Conservation (phyloP, 2,113 vertebrate species). For the Phyllostomus hastatus region DNA sequence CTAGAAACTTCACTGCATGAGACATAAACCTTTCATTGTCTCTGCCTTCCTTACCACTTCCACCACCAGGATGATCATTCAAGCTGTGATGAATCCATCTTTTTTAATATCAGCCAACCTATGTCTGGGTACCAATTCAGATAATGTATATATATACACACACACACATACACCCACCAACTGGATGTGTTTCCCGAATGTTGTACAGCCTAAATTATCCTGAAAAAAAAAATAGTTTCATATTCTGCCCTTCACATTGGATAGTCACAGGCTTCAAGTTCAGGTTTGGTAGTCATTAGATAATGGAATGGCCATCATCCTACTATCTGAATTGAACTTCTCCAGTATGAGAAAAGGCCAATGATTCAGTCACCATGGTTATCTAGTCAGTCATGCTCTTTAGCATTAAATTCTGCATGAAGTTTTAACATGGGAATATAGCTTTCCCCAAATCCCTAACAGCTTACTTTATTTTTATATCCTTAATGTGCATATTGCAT, state of each 20-base stretch:
- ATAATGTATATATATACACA: background rate
- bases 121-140: background rate
- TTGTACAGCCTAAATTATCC: background rate
- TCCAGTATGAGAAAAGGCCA: background rate
- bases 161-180: background rate
- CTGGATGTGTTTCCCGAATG: background rate
- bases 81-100: background rate
- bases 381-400: slow-evolving; percentile 50
- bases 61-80: background rate
- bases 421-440: slow-evolving; percentile 66
- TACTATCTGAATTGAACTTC: slow-evolving; percentile 32
- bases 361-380: slow-evolving; percentile 2
- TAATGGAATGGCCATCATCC: background rate
- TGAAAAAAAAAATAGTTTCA: slow-evolving; percentile 32
- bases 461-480: slow-evolving; percentile 65
- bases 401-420: slow-evolving; percentile 43
- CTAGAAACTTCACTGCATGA: background rate
- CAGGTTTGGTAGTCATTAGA: background rate
- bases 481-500: slow-evolving; percentile 66
- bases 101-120: background rate
- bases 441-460: slow-evolving; percentile 53
- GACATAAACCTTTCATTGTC: background rate
- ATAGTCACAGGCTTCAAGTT: background rate
- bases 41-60: background rate
- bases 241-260: background rate